Conservation (phyloP, 64 coral and sea anemone species). For the Actinia tenebrosa region DNA sequence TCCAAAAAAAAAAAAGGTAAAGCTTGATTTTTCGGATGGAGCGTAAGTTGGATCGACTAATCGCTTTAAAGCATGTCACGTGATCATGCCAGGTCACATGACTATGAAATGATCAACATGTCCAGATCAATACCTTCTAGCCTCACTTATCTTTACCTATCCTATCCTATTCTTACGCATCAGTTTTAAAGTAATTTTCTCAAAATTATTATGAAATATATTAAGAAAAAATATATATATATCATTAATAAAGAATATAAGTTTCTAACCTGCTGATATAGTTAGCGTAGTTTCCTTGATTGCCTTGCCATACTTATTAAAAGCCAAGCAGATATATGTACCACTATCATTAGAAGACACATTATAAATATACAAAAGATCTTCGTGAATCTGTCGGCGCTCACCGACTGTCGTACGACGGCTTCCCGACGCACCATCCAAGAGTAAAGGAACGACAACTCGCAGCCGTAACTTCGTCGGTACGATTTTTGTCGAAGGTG, state of each 20-base stretch:
- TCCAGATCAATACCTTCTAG: too few species aligned
- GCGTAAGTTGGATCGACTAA: too few species aligned
- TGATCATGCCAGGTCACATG: neutral
- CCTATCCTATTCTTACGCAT: too few species aligned
- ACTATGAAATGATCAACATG: neutral
- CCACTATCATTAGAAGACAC: slow-evolving; percentile 28
- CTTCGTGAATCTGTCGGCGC: slow-evolving; percentile 3
- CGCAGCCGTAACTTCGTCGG: neutral
- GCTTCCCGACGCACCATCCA: neutral
- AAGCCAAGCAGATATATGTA: slow-evolving; percentile 39
- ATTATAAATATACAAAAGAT: slow-evolving; percentile 23
- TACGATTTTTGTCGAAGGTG: neutral
- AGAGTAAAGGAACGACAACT: neutral
- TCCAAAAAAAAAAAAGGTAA: too few species aligned
- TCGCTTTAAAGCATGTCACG: neutral
- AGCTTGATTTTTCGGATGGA: too few species aligned
- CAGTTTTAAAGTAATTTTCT: neutral
- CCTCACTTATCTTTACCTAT: too few species aligned
- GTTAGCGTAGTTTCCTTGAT: neutral
- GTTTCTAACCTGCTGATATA: neutral
- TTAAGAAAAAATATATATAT: neutral
- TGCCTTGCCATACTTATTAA: slow-evolving; percentile 35
- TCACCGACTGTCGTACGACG: neutral
- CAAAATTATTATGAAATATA: neutral
- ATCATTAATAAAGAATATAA: neutral